Conservation (phyloP, 1,140 invertebrate genomes). For the Diprion similis region DNA sequence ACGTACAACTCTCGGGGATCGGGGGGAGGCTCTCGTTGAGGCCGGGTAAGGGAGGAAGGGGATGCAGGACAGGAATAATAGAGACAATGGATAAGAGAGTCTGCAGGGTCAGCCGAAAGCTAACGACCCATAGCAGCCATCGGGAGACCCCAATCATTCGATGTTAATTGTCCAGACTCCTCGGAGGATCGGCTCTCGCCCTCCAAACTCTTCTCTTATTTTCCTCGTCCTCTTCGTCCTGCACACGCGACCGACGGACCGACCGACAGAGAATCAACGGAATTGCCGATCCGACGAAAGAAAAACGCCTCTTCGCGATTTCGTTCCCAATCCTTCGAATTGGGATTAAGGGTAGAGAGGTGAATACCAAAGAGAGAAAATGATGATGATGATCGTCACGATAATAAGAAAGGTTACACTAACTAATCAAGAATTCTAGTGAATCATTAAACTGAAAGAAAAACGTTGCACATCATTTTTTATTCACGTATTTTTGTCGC, state of each 20-base stretch:
- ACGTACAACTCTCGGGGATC: conserved; percentile 36
- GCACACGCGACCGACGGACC: not conserved
- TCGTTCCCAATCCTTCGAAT: not conserved
- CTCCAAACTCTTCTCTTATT: conserved; percentile 34
- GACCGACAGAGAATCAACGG: not conserved
- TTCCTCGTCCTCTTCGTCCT: not conserved
- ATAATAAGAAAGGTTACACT: no score
- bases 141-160: conserved; percentile 44
- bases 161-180: conserved; percentile 48
- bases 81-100: conserved; percentile 44
- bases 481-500: no score
- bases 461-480: no score
- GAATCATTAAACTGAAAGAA: no score
- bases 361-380: no score
- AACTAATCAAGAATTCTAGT: no score
- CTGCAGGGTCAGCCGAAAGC: conserved; percentile 51
- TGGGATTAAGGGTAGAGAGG: no score
- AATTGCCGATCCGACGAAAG: not conserved
- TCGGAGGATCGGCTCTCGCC: conserved; percentile 15
- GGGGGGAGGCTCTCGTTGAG: conserved; percentile 23
- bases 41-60: conserved; percentile 33
- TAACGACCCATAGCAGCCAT: conserved; percentile 40
- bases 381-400: no score
- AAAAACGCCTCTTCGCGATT: not conserved
- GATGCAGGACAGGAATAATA: conserved; percentile 12